A percentile compares a stretch with the other conserved stretches of the same genome.
phyloP scores from a whole-genome alignment of 2,113 vertebrate genomes.

The Aptenodytes patagonicus region DNA sequence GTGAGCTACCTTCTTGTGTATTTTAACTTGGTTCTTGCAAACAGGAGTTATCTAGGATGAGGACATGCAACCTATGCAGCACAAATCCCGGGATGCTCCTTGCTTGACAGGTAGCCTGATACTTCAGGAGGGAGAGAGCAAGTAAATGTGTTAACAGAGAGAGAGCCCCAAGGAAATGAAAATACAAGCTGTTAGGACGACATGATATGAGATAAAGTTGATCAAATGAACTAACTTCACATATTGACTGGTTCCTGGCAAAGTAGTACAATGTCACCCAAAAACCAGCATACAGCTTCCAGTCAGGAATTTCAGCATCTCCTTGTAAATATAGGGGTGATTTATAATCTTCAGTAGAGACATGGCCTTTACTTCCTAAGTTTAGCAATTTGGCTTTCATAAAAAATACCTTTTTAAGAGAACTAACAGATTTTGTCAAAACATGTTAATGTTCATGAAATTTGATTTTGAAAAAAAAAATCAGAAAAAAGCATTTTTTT shows the following conservation, averaged over 20 bases:
- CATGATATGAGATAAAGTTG: not conserved
- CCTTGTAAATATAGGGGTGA: not conserved
- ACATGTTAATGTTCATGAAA: not conserved
- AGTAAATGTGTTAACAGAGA: not conserved
- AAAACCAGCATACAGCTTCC: not conserved
- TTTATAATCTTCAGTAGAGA: not conserved
- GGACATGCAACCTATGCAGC: not conserved
- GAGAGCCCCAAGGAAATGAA: not conserved
- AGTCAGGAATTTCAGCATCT: not conserved
- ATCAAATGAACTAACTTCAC: not conserved
- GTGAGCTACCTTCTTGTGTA: not conserved
- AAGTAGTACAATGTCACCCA: not conserved
- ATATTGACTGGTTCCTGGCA: not conserved
- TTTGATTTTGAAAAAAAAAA: not conserved
- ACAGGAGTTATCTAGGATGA: not conserved
- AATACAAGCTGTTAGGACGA: not conserved
- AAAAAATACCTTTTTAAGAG: not conserved
- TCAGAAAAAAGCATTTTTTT: fast-evolving
- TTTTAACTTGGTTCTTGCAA: not conserved
- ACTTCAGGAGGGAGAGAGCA: not conserved
- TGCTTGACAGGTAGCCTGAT: not conserved
- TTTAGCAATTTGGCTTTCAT: not conserved
- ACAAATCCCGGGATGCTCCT: not conserved
- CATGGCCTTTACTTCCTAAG: not conserved
- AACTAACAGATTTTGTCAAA: not conserved